Evolutionary conservation across 2,888 invertebrate genomes (phyloP).

Genomic region (Ischnura elegans): DNA sequence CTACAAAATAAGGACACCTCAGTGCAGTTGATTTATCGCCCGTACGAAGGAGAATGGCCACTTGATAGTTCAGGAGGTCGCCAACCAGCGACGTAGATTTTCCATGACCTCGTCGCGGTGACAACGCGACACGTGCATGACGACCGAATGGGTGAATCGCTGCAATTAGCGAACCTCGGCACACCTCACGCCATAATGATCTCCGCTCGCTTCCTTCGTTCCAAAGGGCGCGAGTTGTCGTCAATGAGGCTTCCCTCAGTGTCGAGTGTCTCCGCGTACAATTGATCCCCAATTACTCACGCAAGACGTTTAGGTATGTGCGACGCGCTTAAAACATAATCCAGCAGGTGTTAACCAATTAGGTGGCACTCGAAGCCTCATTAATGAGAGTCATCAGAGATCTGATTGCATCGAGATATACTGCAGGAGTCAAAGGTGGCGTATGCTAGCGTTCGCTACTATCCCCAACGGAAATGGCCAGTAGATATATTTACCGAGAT

Average conservation of each 20-base stretch:
- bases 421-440: too few species aligned
- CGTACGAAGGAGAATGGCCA: background rate
- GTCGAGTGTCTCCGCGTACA: background rate
- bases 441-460: too few species aligned
- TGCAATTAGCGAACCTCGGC: background rate
- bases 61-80: background rate
- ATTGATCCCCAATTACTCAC: conserved; percentile 13
- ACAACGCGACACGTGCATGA: background rate
- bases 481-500: too few species aligned
- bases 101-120: background rate
- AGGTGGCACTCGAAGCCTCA: too few species aligned
- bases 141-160: background rate
- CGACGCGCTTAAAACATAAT: background rate
- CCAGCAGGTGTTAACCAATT: background rate
- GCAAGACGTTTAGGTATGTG: background rate
- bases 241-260: background rate
- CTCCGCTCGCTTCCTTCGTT: background rate
- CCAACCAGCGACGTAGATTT: background rate
- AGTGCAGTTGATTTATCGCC: too few species aligned
- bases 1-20: too few species aligned
- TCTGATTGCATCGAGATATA: too few species aligned
- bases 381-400: too few species aligned
- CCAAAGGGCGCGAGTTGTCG: background rate
- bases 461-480: too few species aligned
- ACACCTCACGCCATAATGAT: background rate